Evolutionary conservation across 1,140 invertebrate genomes (phyloP).

Genomic region (Drosophila chauvacae): DNA sequence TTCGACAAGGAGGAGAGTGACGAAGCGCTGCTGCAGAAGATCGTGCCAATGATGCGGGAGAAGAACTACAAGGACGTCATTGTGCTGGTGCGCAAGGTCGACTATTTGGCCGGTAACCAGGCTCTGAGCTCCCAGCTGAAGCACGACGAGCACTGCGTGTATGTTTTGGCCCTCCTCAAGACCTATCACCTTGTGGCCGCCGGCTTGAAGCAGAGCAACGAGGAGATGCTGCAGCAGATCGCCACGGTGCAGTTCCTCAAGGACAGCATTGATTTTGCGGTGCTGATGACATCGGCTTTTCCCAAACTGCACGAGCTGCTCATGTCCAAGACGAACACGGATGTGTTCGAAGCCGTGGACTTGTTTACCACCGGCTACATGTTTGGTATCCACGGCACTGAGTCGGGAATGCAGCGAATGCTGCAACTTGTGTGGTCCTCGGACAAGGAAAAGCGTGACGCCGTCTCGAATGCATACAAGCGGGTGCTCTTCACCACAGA

Average conservation of each 20-base stretch:
- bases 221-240: slow-evolving; percentile 85
- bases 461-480: slow-evolving; percentile 86
- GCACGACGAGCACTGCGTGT: slow-evolving; percentile 70
- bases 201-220: slow-evolving; percentile 63
- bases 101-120: slow-evolving; percentile 67
- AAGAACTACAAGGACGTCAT: slow-evolving; percentile 73
- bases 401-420: slow-evolving; percentile 90
- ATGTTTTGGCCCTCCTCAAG: slow-evolving; percentile 67
- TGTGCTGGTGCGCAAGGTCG: slow-evolving; percentile 69
- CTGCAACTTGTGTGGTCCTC: slow-evolving; percentile 90
- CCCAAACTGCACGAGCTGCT: slow-evolving; percentile 90
- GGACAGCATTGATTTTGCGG: slow-evolving; percentile 88
- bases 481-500: slow-evolving; percentile 80
- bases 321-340: slow-evolving; percentile 90
- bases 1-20: slow-evolving; percentile 77
- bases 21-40: slow-evolving; percentile 61
- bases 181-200: slow-evolving; percentile 70
- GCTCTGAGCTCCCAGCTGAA: slow-evolving; percentile 50
- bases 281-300: slow-evolving; percentile 88
- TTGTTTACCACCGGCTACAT: slow-evolving; percentile 93
- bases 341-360: slow-evolving; percentile 93
- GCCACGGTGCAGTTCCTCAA: slow-evolving; percentile 86
- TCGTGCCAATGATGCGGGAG: slow-evolving; percentile 55
- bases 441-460: slow-evolving; percentile 86
- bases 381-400: slow-evolving; percentile 90